These are phyloP conservation scores for Coptodon bakossiorum DNA, from an alignment of 2,113 vertebrate species.

Conservation along the genomic window DNA sequence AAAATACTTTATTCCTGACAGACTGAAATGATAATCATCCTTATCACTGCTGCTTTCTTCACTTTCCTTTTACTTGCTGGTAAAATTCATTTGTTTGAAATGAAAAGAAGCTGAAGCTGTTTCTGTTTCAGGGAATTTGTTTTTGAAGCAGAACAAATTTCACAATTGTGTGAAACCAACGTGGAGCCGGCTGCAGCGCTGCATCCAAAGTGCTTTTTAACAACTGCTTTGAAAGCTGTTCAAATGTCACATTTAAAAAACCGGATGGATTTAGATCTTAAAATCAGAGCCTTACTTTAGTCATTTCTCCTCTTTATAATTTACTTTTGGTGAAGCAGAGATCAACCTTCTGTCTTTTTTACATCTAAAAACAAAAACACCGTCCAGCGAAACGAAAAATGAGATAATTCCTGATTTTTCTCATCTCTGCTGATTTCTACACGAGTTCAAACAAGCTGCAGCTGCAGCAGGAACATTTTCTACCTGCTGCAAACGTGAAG, in stretches of 20 bases:
- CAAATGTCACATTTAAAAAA: neutral
- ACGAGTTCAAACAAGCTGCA: neutral
- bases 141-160: neutral
- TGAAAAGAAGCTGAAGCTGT: neutral
- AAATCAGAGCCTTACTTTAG: neutral
- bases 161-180: neutral
- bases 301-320: neutral
- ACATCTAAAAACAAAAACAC: neutral
- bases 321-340: neutral
- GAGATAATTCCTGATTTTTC: neutral
- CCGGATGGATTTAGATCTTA: neutral
- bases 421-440: neutral
- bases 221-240: neutral
- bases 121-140: neutral
- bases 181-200: neutral
- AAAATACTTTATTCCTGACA: neutral
- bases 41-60: neutral
- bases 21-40: neutral
- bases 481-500: neutral
- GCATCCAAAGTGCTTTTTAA: neutral
- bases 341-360: neutral
- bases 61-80: neutral
- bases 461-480: neutral
- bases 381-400: conserved; percentile 43
- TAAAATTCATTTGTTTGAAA: neutral